Percentiles rank a stretch among this genome's conserved stretches.
phyloP scores from a whole-genome alignment of 2,797 vertebrate species.

The Coracias cyanogaster region DNA sequence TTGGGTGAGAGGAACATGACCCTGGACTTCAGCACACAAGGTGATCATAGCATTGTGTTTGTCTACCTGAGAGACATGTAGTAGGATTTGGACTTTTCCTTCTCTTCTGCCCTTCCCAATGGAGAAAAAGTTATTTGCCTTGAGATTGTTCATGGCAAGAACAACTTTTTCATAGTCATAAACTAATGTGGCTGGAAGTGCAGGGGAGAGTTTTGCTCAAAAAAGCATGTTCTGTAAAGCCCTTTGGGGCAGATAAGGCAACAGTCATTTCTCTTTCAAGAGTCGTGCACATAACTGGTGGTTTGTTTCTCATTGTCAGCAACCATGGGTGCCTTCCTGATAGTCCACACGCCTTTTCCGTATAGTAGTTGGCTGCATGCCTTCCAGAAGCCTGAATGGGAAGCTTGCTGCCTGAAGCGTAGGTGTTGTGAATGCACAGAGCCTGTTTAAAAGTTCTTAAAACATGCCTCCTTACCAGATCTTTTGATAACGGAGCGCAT shows the following conservation, averaged over 20 bases:
- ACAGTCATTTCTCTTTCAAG: neutral
- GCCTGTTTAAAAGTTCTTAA: neutral
- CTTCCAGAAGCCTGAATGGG: neutral
- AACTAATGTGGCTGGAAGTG: neutral
- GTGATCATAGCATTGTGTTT: slow-evolving; percentile 69
- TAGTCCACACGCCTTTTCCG: neutral
- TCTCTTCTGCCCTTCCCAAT: neutral
- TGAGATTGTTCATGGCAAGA: neutral
- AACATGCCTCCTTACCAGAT: neutral
- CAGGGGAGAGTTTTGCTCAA: neutral
- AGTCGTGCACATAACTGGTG: neutral
- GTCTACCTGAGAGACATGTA: neutral
- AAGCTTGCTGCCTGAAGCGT: neutral
- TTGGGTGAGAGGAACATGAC: slow-evolving; percentile 84
- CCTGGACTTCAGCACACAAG: slow-evolving; percentile 88
- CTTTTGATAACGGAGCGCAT: neutral
- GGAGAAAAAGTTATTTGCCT: neutral
- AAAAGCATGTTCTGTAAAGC: neutral
- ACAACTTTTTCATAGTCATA: neutral
- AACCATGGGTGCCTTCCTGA: neutral
- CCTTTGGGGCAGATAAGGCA: neutral
- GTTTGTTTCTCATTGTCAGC: neutral
- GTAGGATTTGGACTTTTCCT: neutral
- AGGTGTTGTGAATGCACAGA: neutral
- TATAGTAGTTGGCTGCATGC: neutral